Conservation (phyloP, 1,140 invertebrate genomes). For the Rhyzopertha dominica region DNA sequence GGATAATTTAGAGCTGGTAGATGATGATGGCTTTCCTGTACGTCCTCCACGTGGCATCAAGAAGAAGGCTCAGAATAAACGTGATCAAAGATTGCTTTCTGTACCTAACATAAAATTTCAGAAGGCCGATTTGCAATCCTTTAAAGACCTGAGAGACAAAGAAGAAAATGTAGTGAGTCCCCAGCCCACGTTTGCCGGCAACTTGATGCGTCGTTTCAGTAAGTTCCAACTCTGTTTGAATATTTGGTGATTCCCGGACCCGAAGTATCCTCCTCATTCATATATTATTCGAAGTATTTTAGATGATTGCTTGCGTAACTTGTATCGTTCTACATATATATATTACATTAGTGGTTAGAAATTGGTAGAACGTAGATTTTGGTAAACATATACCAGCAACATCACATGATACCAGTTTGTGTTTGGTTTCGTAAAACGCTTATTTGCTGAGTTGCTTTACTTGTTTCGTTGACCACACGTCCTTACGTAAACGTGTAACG, state of each 20-base stretch:
- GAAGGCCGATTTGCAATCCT: constrained; percentile 33
- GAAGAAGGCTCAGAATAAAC: constrained; percentile 52
- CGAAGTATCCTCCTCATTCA: constrained; percentile 3
- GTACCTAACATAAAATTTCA: constrained; percentile 71
- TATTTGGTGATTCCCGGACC: constrained; percentile 5
- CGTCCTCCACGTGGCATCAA: constrained; percentile 55
- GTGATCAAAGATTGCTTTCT: constrained; percentile 65
- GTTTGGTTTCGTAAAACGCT: constrained; percentile 22
- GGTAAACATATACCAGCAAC: too few relatives aligned
- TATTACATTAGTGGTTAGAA: neutral
- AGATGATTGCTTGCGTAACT: constrained; percentile 21
- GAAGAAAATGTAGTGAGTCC: constrained; percentile 40
- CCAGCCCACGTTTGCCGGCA: constrained; percentile 59
- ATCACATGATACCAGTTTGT: constrained; percentile 22
- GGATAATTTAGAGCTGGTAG: constrained; percentile 59
- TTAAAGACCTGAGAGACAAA: constrained; percentile 46
- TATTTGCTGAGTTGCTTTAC: constrained; percentile 35
- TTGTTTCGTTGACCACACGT: constrained; percentile 27
- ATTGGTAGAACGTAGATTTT: too few relatives aligned
- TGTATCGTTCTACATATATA: constrained; percentile 1
- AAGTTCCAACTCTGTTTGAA: constrained; percentile 57
- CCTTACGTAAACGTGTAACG: constrained; percentile 1
- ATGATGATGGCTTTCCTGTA: constrained; percentile 54
- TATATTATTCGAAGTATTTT: constrained; percentile 2
- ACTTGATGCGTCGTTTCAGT: constrained; percentile 78